Evolutionary conservation across 2,888 invertebrate genomes (phyloP).

Genomic region (Torymus auratus): DNA sequence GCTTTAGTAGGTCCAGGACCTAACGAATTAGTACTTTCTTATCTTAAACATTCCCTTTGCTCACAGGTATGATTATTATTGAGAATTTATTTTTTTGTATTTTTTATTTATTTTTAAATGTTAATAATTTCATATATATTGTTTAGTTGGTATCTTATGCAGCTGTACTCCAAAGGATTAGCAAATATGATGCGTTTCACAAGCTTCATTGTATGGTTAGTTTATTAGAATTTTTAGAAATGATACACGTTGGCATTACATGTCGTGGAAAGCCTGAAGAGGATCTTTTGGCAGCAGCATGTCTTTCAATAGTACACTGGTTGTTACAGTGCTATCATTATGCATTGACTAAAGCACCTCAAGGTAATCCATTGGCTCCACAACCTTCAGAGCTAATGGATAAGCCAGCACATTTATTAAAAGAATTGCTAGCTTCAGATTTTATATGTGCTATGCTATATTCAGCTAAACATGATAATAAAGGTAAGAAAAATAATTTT

Average conservation of each 20-base stretch:
- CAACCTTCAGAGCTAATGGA: constrained; percentile 82
- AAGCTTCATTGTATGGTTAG: constrained; percentile 93
- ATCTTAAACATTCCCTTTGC: constrained; percentile 93
- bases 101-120: too few relatives aligned
- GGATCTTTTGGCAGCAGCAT: constrained; percentile 87
- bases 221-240: constrained; percentile 90
- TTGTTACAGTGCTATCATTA: constrained; percentile 85
- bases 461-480: constrained; percentile 88
- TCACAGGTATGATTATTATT: constrained; percentile 81
- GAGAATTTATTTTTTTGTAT: not conserved
- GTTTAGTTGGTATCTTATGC: constrained; percentile 89
- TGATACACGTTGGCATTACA: constrained; percentile 81
- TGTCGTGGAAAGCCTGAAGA: constrained; percentile 92
- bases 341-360: constrained; percentile 74
- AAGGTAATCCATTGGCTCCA: constrained; percentile 69
- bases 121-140: constrained; percentile 24
- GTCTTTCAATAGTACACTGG: constrained; percentile 90
- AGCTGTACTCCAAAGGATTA: constrained; percentile 91
- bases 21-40: constrained; percentile 93
- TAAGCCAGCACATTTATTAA: constrained; percentile 83
- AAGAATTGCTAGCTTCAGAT: constrained; percentile 84
- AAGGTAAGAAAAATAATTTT: constrained; percentile 76
- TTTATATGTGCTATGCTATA: constrained; percentile 90
- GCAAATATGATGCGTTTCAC: constrained; percentile 91
- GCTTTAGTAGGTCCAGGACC: constrained; percentile 95